Evolutionary conservation across 2,797 vertebrate species (phyloP).

Genomic region (Poeciliopsis infans): DNA sequence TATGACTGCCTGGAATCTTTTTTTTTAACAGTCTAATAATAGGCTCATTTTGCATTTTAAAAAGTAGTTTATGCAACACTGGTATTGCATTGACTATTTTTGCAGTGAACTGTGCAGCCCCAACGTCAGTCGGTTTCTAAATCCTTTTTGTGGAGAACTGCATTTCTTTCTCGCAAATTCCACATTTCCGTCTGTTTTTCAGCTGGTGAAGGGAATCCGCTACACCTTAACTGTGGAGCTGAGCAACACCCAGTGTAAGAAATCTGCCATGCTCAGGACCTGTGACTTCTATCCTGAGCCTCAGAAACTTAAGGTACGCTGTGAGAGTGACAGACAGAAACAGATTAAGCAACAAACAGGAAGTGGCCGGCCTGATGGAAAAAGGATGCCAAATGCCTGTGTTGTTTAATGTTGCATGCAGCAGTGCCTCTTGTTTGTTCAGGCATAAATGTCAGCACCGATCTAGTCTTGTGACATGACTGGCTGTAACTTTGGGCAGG

Average conservation of each 20-base stretch:
- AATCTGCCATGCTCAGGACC: slow-evolving; percentile 63
- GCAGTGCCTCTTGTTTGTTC: slow-evolving; percentile 12
- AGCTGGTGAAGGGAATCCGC: slow-evolving; percentile 82
- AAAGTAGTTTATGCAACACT: background rate
- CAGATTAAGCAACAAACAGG: background rate
- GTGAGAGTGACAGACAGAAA: background rate
- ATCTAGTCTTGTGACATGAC: slow-evolving; percentile 63
- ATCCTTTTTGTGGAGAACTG: background rate
- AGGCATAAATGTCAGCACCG: slow-evolving; percentile 21
- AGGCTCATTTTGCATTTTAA: background rate
- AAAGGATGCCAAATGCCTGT: too few relatives aligned
- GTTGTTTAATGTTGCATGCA: slow-evolving; percentile 4
- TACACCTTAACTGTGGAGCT: slow-evolving; percentile 82
- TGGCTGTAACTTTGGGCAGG: slow-evolving; percentile 19
- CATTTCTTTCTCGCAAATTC: background rate
- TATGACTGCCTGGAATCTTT: background rate
- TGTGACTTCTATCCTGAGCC: slow-evolving; percentile 81
- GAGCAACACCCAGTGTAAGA: slow-evolving; percentile 84
- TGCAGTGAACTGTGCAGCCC: background rate
- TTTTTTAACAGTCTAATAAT: background rate
- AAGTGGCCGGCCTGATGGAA: background rate
- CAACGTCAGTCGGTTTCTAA: background rate
- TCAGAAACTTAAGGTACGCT: slow-evolving; percentile 79
- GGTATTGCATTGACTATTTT: background rate
- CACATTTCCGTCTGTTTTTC: slow-evolving; percentile 47